Base-by-base conservation (phyloP, 1,140 invertebrate species). In the Heliconius himera region DNA sequence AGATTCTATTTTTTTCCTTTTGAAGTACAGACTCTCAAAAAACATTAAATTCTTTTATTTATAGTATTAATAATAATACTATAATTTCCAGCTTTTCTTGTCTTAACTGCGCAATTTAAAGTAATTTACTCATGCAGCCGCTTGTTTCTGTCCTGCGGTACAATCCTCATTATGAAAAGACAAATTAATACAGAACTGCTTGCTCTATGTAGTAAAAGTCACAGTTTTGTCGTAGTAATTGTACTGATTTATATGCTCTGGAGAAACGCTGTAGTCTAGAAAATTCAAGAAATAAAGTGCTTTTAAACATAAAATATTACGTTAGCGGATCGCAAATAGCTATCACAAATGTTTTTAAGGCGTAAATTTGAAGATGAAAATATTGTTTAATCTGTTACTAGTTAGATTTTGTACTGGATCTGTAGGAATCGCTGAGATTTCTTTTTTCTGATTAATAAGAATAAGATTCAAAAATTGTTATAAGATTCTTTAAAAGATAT, bases 151-250 rank as follows among this genome's bases (percentile, higher is more conserved):
- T 38, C 70, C 36, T 22, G 33, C 36, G 33, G n/a, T 72, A 41
- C 70, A 38, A 72, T 0, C 1, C 33, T 38, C 33, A 72, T 72
- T 72, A 72, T 41, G 70, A 71, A 71, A 71, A 72, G 33, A 72
- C 70, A 72, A 72, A 41, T 72, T 72, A 72, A 72, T 72, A 72
- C 41, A 72, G 36, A 41, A 38, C 36, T 41, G 70, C 70, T 72
- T n/a, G 70, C 70, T 71, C 20, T 36, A 38, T 71, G 36, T 20
- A 72, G 70, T 41, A 72, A 20, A 26, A 72, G 33, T 41, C 36
- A n/a, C 70, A 72, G 33, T 72, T 72, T 72, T 72, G 70, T 72
- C 1, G 70, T 38, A 36, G 70, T 72, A 72, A 72, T 72, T 72
- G 70, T 41, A 20, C 29, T 41, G 70, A 72, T 72, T 72, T 72